phyloP scores from a whole-genome alignment of 2,113 vertebrate species.

The Alosa alosa region DNA sequence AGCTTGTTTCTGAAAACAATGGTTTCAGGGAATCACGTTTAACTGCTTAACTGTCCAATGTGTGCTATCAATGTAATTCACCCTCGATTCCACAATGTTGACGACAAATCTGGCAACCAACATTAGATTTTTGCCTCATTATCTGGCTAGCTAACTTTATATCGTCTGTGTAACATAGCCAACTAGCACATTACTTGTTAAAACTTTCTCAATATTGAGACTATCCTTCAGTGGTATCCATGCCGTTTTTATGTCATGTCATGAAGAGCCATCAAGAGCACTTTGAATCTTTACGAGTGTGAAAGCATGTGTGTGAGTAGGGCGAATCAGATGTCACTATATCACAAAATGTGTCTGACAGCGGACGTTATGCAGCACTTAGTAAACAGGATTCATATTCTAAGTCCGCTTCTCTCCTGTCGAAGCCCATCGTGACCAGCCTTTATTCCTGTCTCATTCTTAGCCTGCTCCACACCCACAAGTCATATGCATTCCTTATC shows the following conservation, averaged over 20 bases:
- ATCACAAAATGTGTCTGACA: neutral
- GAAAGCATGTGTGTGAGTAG: neutral
- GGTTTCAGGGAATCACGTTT: no score
- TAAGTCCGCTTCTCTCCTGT: neutral
- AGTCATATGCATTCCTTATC: neutral
- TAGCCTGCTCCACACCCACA: slow-evolving; percentile 26
- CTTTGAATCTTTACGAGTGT: neutral
- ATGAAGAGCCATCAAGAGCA: neutral
- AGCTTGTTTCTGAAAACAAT: no score
- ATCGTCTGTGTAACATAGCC: no score
- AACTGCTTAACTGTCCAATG: no score
- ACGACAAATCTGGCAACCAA: no score
- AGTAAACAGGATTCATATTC: neutral
- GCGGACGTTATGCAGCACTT: neutral
- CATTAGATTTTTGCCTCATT: no score
- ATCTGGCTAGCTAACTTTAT: no score
- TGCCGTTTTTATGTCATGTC: neutral
- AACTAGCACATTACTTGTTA: no score
- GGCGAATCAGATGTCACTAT: neutral
- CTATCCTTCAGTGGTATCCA: neutral
- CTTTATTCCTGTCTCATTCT: slow-evolving; percentile 31
- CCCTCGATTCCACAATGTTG: no score
- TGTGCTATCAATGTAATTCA: no score
- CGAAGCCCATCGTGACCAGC: slow-evolving; percentile 31
- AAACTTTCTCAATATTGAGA: no score